A percentile compares a stretch with the other conserved stretches of the same genome.
Conservation (phyloP, 2,113 vertebrate genomes). For the Serilophus lunatus region DNA sequence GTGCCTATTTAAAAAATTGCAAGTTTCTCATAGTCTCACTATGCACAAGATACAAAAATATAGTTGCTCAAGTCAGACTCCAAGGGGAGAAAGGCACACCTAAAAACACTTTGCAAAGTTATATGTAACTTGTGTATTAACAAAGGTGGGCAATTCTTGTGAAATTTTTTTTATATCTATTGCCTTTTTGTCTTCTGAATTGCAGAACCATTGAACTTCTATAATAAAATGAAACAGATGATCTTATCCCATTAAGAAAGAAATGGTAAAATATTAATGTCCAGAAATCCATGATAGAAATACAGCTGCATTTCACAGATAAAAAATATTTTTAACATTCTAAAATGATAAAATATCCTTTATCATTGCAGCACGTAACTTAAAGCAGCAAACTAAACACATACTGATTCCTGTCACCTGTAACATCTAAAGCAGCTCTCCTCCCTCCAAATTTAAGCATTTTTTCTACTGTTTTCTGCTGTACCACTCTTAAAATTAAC, state of each 20-base stretch:
- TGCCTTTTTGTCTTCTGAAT: neutral
- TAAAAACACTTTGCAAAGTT: neutral
- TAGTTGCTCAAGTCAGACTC: neutral
- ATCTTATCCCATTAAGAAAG: neutral
- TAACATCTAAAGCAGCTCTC: neutral
- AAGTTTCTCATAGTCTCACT: neutral
- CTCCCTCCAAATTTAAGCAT: neutral
- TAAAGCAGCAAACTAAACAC: neutral
- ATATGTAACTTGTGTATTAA: neutral
- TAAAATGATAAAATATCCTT: neutral
- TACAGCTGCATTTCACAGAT: neutral
- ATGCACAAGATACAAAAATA: neutral
- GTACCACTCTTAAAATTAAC: neutral
- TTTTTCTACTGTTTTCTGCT: neutral
- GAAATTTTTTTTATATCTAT: neutral
- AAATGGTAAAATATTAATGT: neutral
- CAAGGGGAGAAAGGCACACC: neutral
- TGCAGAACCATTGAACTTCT: neutral
- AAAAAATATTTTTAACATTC: neutral
- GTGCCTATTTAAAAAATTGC: neutral
- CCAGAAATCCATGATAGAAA: neutral
- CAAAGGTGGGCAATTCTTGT: neutral
- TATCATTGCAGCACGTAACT: neutral
- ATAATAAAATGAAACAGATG: neutral
- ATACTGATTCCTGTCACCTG: neutral